Conservation (phyloP, 2,888 invertebrate species). For the Anticlea derivata region DNA sequence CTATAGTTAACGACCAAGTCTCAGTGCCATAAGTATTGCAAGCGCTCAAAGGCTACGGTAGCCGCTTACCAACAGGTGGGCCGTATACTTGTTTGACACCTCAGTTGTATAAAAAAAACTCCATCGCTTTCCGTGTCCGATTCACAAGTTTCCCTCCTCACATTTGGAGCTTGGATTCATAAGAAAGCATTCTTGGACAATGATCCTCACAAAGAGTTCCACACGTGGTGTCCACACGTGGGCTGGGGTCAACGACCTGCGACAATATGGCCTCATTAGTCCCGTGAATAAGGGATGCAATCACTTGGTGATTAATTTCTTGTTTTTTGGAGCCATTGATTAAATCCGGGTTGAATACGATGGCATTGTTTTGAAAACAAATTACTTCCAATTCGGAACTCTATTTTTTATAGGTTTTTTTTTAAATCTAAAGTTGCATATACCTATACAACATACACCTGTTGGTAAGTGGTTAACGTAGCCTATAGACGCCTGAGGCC, state of each 20-base stretch:
- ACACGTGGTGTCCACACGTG: constrained; percentile 76
- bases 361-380: constrained; percentile 8
- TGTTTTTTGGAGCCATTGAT: constrained; percentile 36
- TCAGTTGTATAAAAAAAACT: constrained; percentile 18
- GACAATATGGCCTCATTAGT: constrained; percentile 66
- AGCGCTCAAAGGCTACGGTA: too few relatives aligned
- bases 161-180: constrained; percentile 60
- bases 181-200: constrained; percentile 65
- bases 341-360: constrained; percentile 24
- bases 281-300: constrained; percentile 28
- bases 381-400: too few relatives aligned
- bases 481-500: too few relatives aligned
- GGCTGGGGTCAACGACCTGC: constrained; percentile 63
- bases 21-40: too few relatives aligned
- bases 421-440: too few relatives aligned
- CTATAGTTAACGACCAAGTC: too few relatives aligned
- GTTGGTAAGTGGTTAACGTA: too few relatives aligned
- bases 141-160: constrained; percentile 59
- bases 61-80: too few relatives aligned
- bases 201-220: constrained; percentile 61
- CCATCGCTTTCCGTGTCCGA: constrained; percentile 37
- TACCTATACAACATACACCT: too few relatives aligned
- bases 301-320: constrained; percentile 39
- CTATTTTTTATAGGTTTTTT: too few relatives aligned
- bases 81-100: too few relatives aligned